Evolutionary conservation across 2,113 vertebrate species (phyloP).

Genomic region (Thamnophis sirtalis): DNA sequence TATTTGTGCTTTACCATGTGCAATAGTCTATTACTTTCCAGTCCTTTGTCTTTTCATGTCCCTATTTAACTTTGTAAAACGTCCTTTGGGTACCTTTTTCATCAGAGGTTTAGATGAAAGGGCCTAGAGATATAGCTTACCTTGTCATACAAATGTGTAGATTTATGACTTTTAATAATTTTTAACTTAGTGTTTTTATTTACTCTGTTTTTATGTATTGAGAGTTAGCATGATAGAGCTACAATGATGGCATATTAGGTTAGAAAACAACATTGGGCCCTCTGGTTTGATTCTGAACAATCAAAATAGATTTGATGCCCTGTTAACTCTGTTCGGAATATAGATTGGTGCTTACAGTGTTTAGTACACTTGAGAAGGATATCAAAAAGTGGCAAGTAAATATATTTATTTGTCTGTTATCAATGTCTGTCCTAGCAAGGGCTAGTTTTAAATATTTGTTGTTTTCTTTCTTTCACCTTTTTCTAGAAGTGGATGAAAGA

Average conservation of each 20-base stretch:
- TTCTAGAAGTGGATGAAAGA: neutral
- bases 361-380: neutral
- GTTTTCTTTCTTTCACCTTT: neutral
- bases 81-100: neutral
- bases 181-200: neutral
- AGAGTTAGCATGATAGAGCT: too few relatives aligned
- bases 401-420: neutral
- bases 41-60: neutral
- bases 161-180: neutral
- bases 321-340: neutral
- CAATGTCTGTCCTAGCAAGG: neutral
- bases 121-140: neutral
- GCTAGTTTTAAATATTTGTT: neutral
- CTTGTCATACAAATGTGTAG: neutral
- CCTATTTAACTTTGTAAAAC: neutral
- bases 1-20: neutral
- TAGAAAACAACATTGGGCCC: neutral
- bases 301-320: neutral
- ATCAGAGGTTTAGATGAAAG: neutral
- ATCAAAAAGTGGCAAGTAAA: neutral
- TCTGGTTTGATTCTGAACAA: neutral
- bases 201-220: neutral
- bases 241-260: neutral
- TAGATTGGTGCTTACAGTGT: neutral
- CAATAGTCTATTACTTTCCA: rapidly evolving